Evolutionary conservation across 2,797 vertebrate genomes (phyloP), one percentile per base, ranked within the genome.

Genomic region (Peromyscus eremicus): DNA sequence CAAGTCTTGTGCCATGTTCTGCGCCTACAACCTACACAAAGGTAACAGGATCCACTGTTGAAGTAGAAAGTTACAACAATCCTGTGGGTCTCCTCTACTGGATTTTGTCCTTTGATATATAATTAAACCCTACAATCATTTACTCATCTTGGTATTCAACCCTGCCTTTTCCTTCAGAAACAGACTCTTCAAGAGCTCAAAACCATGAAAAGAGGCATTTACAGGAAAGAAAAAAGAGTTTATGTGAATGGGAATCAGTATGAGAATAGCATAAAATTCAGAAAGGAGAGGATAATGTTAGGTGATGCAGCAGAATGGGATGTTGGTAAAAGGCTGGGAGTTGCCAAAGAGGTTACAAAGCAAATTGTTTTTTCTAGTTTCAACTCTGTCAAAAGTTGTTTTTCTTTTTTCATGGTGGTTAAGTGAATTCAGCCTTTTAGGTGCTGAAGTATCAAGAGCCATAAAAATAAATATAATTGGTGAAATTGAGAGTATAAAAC

Each of bases 121-220:
- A 8, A 25, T 66, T 27, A 70, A 34, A 64, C 57, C 17, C 55
- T 90, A 77, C 0, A 86, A 76, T 37, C 52, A 79, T 29, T 85
- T 43, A 71, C 77, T 85, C 52, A 66, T 80, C 27, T 62, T 93
- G 83, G 76, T 92, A 94, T 85, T 70, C 25, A 6, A 43, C 60
- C 81, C 60, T 80, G 37, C 2, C 82, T 84, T 83, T 79, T 57
- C 29, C 84, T 95, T 66, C 55, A 37, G 23, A n/a, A 96, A 25
- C 40, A 52, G 94, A 90, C 21, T 92, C 82, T 60, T 68, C 32
- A 62, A n/a, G 34, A 96, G 80, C 52, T 76, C 43, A 94, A 91
- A 91, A 84, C 23, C 49, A 76, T 43, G 91, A 73, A 90, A 84
- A 93, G 19, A 52, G 2, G 64, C 3, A 21, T 89, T 91, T 52